Conservation (phyloP, 2,113 vertebrate genomes). For the Tinamus guttatus region DNA sequence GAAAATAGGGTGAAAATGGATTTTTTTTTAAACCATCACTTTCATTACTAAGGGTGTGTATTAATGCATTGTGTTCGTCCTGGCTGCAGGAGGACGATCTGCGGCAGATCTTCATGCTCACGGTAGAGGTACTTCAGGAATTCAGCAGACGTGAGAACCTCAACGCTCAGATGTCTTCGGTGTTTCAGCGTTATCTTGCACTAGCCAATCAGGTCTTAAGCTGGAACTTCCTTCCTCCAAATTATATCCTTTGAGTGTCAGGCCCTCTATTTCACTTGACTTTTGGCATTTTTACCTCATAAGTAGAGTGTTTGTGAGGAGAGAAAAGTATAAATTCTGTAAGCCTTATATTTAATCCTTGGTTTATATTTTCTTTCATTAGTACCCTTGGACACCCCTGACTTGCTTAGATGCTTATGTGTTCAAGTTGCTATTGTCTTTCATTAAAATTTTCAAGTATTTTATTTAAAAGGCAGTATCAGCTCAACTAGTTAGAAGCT, state of each 20-base stretch:
- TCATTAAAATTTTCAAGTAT: not conserved
- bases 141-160: constrained; percentile 95
- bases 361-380: not conserved
- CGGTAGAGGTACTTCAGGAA: constrained; percentile 96
- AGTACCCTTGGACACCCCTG: not conserved
- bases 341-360: not conserved
- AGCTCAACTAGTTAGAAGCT: not conserved
- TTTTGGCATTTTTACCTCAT: not conserved
- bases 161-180: constrained; percentile 95
- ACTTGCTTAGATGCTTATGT: not conserved
- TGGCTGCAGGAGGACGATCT: constrained; percentile 90
- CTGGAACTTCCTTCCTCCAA: constrained; percentile 99
- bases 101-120: constrained; percentile 94
- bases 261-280: not conserved
- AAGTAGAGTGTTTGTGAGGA: not conserved
- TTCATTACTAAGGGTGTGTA: not conserved
- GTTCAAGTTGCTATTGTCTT: not conserved
- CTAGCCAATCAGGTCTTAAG: constrained; percentile 98
- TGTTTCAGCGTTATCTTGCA: constrained; percentile 97
- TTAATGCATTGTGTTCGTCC: constrained; percentile 27
- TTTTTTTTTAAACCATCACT: not conserved
- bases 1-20: not conserved
- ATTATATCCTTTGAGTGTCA: constrained; percentile 92
- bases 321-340: not conserved
- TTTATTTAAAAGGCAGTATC: not conserved